Base-by-base conservation (phyloP, 2,888 invertebrate species). In the Hyles lineata region DNA sequence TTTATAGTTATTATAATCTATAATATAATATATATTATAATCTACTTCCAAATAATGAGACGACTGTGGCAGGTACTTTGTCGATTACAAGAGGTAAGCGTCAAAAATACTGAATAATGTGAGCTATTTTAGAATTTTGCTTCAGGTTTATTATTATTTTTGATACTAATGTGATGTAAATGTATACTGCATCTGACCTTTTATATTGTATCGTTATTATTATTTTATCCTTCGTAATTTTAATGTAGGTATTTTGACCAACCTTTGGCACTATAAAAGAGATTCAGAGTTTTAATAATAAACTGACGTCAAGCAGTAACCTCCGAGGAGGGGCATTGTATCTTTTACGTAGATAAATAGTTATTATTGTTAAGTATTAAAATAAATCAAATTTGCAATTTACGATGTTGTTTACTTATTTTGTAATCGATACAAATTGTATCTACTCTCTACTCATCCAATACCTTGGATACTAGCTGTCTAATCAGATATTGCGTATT, bases 351-450 rank as follows among this genome's bases (percentile, higher is more conserved):
- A 74, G 50, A 70, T 75, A 74, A 71, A 76, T 76, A 73, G 73
- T 71, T 73, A 25, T 74, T 75, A 76, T 76, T 75, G 70, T 43
- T 67, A 29, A 58, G 72, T 77, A 74, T 75, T 75, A 52, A 76
- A 74, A 77, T 78, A 75, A 73, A 79, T 76, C 75, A 72, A 75
- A 74, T 58, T 73, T 76, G 72, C 76, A 80, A 85, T 85, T 83
- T 83, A 86, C 83, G 73, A 77, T 77, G 81, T 74, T 86, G 84
- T 84, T 86, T 84, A 85, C 82, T 52, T 32, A 70, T 72, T 32
- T 25, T 35, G 43, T 23, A 67, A 67, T 43, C 43, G 43, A 67
- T 67, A 43, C 23, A 15, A 50, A 23, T 23, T 67, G 43, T 19
- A 62, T 5, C 17, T 6, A 63, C 15, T 23, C 8, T 15, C 17